Conservation (phyloP, 2,113 vertebrate species). For the Trematocara macrostoma region DNA sequence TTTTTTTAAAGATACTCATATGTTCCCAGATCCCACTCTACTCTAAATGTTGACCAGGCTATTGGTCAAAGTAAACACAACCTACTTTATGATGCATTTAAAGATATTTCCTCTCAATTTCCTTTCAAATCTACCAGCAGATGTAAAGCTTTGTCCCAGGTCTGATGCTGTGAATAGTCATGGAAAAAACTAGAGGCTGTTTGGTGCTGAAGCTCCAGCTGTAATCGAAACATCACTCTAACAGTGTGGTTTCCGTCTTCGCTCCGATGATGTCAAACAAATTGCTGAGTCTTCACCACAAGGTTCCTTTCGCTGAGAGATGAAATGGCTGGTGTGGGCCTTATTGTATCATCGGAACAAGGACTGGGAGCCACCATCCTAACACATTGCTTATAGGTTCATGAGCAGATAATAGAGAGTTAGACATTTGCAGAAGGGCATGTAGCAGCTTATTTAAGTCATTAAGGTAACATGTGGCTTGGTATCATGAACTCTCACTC, state of each 20-base stretch:
- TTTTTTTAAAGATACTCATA: not conserved
- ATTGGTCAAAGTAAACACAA: not conserved
- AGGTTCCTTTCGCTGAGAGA: not conserved
- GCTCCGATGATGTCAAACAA: slow-evolving; percentile 12
- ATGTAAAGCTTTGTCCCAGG: slow-evolving; percentile 38
- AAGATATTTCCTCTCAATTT: not conserved
- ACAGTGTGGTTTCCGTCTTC: slow-evolving; percentile 41
- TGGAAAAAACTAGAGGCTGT: slow-evolving; percentile 44
- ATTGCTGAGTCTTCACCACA: not conserved
- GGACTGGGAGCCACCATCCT: slow-evolving; percentile 26
- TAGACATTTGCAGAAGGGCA: not conserved
- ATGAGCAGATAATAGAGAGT: not conserved
- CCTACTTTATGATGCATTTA: not conserved
- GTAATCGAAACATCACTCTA: slow-evolving; percentile 28
- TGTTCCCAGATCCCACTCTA: not conserved
- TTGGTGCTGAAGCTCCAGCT: slow-evolving; percentile 30
- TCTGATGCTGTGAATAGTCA: slow-evolving; percentile 56
- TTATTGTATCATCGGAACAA: slow-evolving; percentile 46
- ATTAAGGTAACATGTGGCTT: slow-evolving; percentile 22
- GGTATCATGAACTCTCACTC: slow-evolving; percentile 8
- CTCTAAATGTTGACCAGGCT: not conserved
- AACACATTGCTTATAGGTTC: slow-evolving; percentile 51
- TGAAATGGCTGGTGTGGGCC: not conserved
- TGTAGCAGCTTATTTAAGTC: slow-evolving; percentile 27
- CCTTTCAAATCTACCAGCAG: not conserved